These are phyloP conservation scores for Apodemia duryi DNA, from an alignment of 2,888 invertebrate genomes.

Conservation along the genomic window DNA sequence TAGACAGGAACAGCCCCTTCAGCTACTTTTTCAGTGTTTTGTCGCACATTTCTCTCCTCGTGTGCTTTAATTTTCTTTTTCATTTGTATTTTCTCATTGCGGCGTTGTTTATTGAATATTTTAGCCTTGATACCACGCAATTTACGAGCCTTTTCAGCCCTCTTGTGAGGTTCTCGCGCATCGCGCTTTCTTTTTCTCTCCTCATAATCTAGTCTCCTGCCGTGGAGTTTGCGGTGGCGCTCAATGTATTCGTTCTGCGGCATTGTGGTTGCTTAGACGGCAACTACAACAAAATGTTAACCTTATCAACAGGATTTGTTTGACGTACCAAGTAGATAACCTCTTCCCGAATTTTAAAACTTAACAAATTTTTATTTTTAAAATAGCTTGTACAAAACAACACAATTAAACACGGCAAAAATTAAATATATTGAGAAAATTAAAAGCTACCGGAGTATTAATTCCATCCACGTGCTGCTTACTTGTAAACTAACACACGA, in stretches of 20 bases:
- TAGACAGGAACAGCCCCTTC: conserved; percentile 97
- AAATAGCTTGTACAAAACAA: neutral
- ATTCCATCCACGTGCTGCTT: neutral
- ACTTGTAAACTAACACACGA: neutral
- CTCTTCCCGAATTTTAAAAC: conserved; percentile 18
- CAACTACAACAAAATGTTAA: conserved; percentile 75
- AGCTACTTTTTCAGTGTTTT: conserved; percentile 89
- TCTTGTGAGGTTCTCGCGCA: conserved; percentile 95
- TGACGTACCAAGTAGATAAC: conserved; percentile 22
- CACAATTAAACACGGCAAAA: too few species aligned
- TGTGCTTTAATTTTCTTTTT: conserved; percentile 99
- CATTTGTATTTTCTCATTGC: conserved; percentile 99
- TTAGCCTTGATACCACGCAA: conserved; percentile 98
- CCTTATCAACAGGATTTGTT: conserved; percentile 37
- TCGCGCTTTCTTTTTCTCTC: conserved; percentile 97
- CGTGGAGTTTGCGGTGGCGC: conserved; percentile 96
- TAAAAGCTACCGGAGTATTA: neutral
- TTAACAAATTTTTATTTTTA: neutral
- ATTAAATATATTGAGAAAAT: neutral
- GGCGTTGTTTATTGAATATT: conserved; percentile 96
- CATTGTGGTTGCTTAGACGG: conserved; percentile 84
- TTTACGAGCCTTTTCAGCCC: conserved; percentile 93
- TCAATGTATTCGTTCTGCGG: conserved; percentile 99
- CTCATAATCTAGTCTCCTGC: conserved; percentile 97
- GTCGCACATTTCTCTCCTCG: conserved; percentile 95